Evolutionary conservation across 2,113 vertebrate genomes (phyloP), one percentile per base, ranked within the genome.

Genomic region (Phoenicopterus ruber): DNA sequence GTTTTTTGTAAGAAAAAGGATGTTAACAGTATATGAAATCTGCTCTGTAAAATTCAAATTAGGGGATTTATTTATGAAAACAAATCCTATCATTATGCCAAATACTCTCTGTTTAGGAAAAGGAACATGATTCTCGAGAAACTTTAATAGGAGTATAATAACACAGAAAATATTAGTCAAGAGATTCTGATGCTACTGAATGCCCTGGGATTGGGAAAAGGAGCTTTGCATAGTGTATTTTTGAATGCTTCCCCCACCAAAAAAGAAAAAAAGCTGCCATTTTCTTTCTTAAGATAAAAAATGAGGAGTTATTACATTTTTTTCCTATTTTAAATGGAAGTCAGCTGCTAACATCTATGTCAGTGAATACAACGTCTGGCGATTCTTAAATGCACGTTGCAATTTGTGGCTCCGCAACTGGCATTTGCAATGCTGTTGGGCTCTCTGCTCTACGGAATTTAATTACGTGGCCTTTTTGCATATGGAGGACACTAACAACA

Each of bases 401-500:
- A 97, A 95, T 98, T 93, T 97, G 91, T 91, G 92, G 94, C 70
- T 95, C 49, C 16, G 10, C 78, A 96, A 70, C 88, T 52, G 94
- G 44, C 66, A 93, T 88, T 74, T 94, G 96, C 94, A 94, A 94
- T 76, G 86, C 92, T 86, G 59, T 66, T 63, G 90, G 87, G 90
- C 70, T 95, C 94, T 74, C 67, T 1, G 38, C 94, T 95, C 82
- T 90, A 81, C 7, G n/a, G 87, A 46, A 96, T 97, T 96, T 97
- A 96, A 97, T 98, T 97, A 96, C 1, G 13, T 84, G 92, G 61
- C 88, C 67, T 88, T 87, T 96, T 95, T 90, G 90, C 93, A 89
- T 59, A 82, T 31, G 14, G 55, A 92, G 65, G 88, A 93, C 89
- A 66, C 79, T 82, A 93, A 78, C 52, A 94, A 90, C 63, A 87